Evolutionary conservation across 2,797 vertebrate genomes (phyloP), one percentile per base, ranked within the genome.

Genomic region (Taenioides sp.): DNA sequence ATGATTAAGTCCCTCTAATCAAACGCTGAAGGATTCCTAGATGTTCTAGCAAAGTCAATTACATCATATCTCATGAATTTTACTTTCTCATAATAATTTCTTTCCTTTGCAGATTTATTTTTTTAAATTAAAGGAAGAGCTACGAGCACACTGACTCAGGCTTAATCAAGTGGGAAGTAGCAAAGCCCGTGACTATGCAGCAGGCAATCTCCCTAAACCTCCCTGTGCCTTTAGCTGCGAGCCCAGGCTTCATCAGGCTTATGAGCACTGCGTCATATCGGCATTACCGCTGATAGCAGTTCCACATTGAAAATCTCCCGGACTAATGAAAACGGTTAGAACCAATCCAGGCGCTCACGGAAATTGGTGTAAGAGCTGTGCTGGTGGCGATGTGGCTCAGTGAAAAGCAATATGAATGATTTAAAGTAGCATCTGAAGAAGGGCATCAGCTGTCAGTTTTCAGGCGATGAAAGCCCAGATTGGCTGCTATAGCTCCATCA

Each of bases 161-260:
- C 89, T 92, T 93, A 93, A 94, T 94, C 91, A 93, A 94, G 92
- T 93, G 90, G 89, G 92, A 94, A 92, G 85, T 87, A 88, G 83
- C 82, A 90, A 93, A 93, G 91, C 90, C 89, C 76, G 73, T 89
- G 91, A 91, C 89, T 91, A 84, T 78, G 78, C 84, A 75, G 83
- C 82, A 86, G 77, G 90, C 91, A 92, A 89, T 92, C 90, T 91
- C 76, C 77, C 88, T 90, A 80, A 91, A 86, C 83, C 86, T 83
- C 89, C 49, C 65, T 88, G 82, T 70, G 86, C 86, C 86, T 73
- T 85, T 84, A 87, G 79, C 87, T 73, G 83, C 74, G 74, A 92
- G 87, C 83, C 82, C 52, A n/a, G 77, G 88, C 88, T 89, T 92
- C 90, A 93, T 93, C 92, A 88, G 87, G 83, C 89, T 93, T 91